These are phyloP conservation scores for Cyphomyrmex costatus DNA, from an alignment of 1,140 invertebrate genomes.

Conservation along the genomic window DNA sequence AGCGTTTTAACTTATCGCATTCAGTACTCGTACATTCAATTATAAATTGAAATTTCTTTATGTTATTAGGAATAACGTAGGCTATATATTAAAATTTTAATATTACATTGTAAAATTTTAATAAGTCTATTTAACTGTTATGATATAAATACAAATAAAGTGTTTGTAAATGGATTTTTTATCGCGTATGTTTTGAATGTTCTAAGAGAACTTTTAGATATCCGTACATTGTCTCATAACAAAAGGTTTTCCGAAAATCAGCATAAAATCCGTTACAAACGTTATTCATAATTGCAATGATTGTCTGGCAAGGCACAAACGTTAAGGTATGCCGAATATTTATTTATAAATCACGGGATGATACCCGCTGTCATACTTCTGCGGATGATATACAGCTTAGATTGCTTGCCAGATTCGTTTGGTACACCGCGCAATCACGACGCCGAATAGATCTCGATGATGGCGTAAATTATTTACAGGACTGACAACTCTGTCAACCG, in stretches of 20 bases:
- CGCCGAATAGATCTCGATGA: conserved; percentile 47
- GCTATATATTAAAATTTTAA: background rate
- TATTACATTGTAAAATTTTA: conserved; percentile 1
- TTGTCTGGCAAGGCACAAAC: conserved; percentile 31
- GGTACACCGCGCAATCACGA: conserved; percentile 43
- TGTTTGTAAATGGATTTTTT: background rate
- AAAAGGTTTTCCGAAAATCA: background rate
- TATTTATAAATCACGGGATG: conserved; percentile 63
- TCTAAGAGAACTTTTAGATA: background rate
- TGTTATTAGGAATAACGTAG: background rate
- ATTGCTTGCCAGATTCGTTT: conserved; percentile 60
- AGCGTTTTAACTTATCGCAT: background rate
- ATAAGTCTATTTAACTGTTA: too few relatives aligned
- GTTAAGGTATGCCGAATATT: conserved; percentile 3
- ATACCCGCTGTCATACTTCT: conserved; percentile 56
- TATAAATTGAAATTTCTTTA: background rate
- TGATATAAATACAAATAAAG: too few relatives aligned
- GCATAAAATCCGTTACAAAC: background rate
- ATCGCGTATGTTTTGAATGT: background rate
- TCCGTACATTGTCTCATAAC: background rate
- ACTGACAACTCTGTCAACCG: conserved; percentile 31
- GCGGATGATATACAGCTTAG: conserved; percentile 37
- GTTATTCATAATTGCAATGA: conserved; percentile 38
- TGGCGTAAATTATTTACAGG: conserved; percentile 52
- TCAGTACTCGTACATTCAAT: background rate